These are phyloP conservation scores for Balearica regulorum DNA, from an alignment of 2,797 vertebrate species.

Conservation along the genomic window DNA sequence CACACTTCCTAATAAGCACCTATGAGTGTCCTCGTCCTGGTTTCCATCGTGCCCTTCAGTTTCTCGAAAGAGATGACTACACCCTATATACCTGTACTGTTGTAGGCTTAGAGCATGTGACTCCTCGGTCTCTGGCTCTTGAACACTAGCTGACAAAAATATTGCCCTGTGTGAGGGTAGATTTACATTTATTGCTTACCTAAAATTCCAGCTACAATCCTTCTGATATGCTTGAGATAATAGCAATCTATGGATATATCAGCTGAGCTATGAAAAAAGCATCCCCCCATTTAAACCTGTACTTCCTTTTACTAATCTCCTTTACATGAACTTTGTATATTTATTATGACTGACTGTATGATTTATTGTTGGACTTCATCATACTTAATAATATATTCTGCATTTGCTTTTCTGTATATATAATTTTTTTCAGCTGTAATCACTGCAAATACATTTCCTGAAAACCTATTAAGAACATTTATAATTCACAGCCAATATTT, in stretches of 20 bases:
- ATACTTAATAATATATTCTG: background rate
- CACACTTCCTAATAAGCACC: background rate
- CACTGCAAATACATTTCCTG: slow-evolving; percentile 24
- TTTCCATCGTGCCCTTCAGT: background rate
- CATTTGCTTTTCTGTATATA: slow-evolving; percentile 13
- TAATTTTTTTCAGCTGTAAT: background rate
- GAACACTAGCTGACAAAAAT: background rate
- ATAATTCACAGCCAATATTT: slow-evolving; percentile 55
- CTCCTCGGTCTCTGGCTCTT: background rate
- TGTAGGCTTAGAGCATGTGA: background rate
- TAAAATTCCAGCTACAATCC: background rate
- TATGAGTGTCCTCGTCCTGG: background rate
- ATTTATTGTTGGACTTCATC: background rate
- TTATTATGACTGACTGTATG: background rate
- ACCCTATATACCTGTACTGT: no score
- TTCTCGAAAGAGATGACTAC: background rate
- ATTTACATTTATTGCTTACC: background rate
- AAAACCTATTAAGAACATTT: slow-evolving; percentile 38
- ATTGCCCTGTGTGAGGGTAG: background rate
- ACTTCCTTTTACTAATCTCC: background rate
- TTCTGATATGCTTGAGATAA: background rate
- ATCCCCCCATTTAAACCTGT: background rate
- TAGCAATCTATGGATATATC: background rate
- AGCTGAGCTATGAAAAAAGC: background rate
- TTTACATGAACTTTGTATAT: background rate